Percentiles rank a stretch among this genome's conserved stretches.
Conservation (phyloP, 2,888 invertebrate species). For the Polylopha cassiicola region DNA sequence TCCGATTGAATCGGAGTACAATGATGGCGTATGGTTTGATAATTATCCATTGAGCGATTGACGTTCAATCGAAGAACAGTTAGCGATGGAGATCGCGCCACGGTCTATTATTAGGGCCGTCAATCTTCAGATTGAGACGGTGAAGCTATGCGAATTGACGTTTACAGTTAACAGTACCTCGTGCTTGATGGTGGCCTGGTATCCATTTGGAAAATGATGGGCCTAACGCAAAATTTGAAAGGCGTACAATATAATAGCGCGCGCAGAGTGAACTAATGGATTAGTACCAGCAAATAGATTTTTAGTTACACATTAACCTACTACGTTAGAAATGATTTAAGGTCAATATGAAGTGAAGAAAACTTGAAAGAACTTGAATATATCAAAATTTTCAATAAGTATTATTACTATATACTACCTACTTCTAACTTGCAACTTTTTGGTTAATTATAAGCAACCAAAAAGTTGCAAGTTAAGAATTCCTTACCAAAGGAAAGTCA, state of each 20-base stretch:
- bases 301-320: no score
- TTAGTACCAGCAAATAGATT: no score
- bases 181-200: slow-evolving; percentile 19
- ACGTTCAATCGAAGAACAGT: slow-evolving; percentile 63
- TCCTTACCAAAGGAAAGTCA: no score
- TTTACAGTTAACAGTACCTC: slow-evolving; percentile 49
- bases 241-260: neutral
- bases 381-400: no score
- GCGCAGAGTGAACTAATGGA: no score
- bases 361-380: no score
- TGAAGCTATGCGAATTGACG: slow-evolving; percentile 41
- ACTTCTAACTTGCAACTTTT: no score
- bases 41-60: slow-evolving; percentile 49
- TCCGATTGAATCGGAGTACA: slow-evolving; percentile 37
- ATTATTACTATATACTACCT: no score
- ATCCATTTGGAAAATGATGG: slow-evolving; percentile 16
- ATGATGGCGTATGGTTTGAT: slow-evolving; percentile 43
- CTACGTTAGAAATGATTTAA: no score
- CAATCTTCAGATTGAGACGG: slow-evolving; percentile 39
- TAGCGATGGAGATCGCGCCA: slow-evolving; percentile 62
- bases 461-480: no score
- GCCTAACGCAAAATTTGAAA: slow-evolving; percentile 15
- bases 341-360: no score
- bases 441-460: no score
- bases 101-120: slow-evolving; percentile 57